Evolutionary conservation across 92 coral and sea anemone species (phyloP), one percentile per base, ranked within the genome.

Genomic region (Palythoa grandis): DNA sequence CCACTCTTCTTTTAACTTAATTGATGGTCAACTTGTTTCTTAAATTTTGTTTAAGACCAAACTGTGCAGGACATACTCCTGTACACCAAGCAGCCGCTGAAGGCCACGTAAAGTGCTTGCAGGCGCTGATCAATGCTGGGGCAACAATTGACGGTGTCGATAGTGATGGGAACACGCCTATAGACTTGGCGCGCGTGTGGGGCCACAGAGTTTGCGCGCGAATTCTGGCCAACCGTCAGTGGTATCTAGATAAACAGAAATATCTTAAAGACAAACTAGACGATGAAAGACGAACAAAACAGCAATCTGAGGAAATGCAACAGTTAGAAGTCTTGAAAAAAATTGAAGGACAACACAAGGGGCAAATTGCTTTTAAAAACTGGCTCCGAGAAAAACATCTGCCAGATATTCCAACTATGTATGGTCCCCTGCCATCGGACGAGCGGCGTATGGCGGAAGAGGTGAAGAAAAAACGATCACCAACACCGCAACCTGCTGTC

Each of bases 71-170:
- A 13, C 91, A 85, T 57, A 93, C 97, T 40, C 98, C 95, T 38
- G 97, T 95, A 1, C 99, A 97, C 78, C 94, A 94, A 82, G 99
- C 97, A 38, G 97, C 99, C 15, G 92, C 90, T 19, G 94, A 95
- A 72, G 99, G 99, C 38, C 98, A 95, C 53, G 93, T 95, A 1
- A 95, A 93, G 79, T 97, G 99, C 52, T 91, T 97, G 22, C 87
- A 84, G 70, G 92, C 89, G 39, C 91, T 97, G 11, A 93, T 92
- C 56, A 90, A 88, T 52, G 92, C 92, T 6, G 98, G 98, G 11
- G 99, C 91, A 12, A 69, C 24, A n/a, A 95, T 93, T 14, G 91
- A 97, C 84, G 68, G 89, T 56, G 54, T 67, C 22, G 99, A 97
- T 83, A 88, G 79, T 3, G 93, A 95, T 40, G 92, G 91, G 2